phyloP scores from a whole-genome alignment of 2,888 invertebrate species.

The Vannuccia rotundouncinata region DNA sequence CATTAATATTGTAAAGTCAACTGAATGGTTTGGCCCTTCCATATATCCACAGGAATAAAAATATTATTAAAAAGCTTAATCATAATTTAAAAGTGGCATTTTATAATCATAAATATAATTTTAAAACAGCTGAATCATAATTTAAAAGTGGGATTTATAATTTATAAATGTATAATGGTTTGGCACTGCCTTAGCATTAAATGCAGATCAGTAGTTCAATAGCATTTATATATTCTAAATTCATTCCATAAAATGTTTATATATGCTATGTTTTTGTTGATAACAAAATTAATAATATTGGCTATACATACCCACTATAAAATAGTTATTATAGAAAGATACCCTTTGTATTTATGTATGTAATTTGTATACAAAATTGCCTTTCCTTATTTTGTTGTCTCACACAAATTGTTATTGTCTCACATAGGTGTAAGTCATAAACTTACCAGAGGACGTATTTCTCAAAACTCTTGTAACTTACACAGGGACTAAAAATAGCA shows the following conservation, averaged over 20 bases:
- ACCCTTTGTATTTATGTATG: neutral
- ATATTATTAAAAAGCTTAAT: conserved; percentile 3
- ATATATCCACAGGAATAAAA: neutral
- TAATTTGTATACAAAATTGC: neutral
- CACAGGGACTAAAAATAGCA: no score
- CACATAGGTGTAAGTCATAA: no score
- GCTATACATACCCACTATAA: neutral
- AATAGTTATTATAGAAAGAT: neutral
- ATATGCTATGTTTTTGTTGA: neutral
- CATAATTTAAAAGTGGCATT: neutral
- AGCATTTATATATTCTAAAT: neutral
- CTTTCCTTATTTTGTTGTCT: no score
- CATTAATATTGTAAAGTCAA: neutral
- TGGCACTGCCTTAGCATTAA: conserved; percentile 8
- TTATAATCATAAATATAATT: neutral
- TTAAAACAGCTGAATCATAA: no score
- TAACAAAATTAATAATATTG: neutral
- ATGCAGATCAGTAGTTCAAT: neutral
- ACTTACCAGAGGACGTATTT: no score
- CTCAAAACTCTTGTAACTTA: no score
- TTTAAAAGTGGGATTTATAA: no score
- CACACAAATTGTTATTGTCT: no score
- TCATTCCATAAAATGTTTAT: neutral
- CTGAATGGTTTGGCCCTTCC: conserved; percentile 1
- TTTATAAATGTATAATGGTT: no score